Conservation (phyloP, 2,113 vertebrate genomes). For the Perognathus longimembris region DNA sequence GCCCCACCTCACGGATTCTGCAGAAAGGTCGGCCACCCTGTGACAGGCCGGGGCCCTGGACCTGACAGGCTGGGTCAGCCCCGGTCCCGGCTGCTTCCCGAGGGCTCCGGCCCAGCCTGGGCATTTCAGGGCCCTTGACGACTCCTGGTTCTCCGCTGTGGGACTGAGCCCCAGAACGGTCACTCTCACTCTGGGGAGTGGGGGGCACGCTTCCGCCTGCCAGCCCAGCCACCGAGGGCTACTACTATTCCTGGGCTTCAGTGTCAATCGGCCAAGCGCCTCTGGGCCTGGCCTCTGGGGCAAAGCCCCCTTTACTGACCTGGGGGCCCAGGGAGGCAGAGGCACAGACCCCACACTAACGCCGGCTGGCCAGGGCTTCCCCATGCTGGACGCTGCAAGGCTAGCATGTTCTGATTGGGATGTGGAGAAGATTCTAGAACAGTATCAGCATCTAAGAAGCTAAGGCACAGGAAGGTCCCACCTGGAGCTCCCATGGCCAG, state of each 20-base stretch:
- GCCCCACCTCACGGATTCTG: not conserved
- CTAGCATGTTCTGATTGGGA: not conserved
- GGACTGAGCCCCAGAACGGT: no score
- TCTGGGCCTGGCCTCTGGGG: not conserved
- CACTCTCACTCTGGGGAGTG: not conserved
- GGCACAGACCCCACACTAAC: accelerated
- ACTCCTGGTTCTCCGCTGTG: no score
- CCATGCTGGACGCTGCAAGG: accelerated
- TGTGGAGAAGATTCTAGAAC: accelerated
- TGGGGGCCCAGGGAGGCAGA: not conserved
- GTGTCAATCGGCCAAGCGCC: not conserved
- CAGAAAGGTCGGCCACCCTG: not conserved
- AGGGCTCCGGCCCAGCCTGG: no score
- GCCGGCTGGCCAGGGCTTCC: accelerated
- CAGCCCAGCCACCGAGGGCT: no score
- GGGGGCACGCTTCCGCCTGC: no score
- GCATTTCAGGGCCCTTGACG: no score
- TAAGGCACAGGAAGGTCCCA: not conserved
- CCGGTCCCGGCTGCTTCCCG: no score
- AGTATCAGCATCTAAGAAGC: not conserved
- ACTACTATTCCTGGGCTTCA: not conserved
- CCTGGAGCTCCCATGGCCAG: accelerated
- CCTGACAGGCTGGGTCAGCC: no score
- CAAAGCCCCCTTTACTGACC: not conserved
- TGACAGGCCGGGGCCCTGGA: not conserved